Evolutionary conservation across 2,797 vertebrate genomes (phyloP).

Genomic region (Kryptopterus vitreolus): DNA sequence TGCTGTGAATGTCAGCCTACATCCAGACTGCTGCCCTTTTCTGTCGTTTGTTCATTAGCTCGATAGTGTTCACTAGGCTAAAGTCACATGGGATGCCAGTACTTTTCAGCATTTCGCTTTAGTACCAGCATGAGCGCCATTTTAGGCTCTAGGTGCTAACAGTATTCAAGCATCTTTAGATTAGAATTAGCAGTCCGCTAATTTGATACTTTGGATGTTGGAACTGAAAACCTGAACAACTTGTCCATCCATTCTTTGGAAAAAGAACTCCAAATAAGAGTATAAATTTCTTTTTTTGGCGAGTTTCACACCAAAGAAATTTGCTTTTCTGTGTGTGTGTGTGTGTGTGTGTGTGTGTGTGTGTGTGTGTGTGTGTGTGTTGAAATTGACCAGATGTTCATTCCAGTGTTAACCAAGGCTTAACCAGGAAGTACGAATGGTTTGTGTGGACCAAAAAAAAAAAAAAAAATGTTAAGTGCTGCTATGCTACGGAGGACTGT

Average conservation of each 20-base stretch:
- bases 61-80: background rate
- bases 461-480: too few species aligned
- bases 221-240: constrained; percentile 5
- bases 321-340: background rate
- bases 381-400: constrained; percentile 36
- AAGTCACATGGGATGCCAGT: background rate
- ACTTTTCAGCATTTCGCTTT: background rate
- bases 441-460: constrained; percentile 21
- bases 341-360: too few species aligned
- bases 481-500: constrained; percentile 21
- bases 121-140: background rate
- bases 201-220: background rate
- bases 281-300: constrained; percentile 27
- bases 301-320: constrained; percentile 21
- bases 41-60: background rate
- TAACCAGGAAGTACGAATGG: constrained; percentile 15
- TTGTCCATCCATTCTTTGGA: background rate
- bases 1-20: background rate
- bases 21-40: background rate
- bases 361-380: too few species aligned
- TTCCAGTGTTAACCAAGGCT: constrained; percentile 33
- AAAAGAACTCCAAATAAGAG: background rate
- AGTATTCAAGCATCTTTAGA: background rate
- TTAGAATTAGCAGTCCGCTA: background rate
- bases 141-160: too few species aligned